Conservation (phyloP, 1,140 invertebrate genomes). For the Ruditapes philippinarum region DNA sequence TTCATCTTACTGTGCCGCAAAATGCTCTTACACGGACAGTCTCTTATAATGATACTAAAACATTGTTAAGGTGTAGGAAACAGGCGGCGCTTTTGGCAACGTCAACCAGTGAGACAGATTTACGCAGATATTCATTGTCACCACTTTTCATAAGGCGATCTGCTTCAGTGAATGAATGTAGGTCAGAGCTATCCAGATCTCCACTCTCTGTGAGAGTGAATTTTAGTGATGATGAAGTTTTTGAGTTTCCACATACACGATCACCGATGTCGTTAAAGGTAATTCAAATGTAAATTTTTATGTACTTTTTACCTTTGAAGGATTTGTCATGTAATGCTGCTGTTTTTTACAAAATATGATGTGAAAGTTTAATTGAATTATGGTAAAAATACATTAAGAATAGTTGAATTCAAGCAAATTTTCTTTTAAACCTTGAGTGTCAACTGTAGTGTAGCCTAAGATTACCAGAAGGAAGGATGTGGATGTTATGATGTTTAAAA, state of each 20-base stretch:
- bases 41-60: conserved; percentile 47
- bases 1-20: conserved; percentile 41
- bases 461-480: no score
- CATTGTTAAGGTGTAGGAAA: not conserved
- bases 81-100: not conserved
- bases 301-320: no score
- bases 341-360: no score
- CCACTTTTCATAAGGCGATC: conserved; percentile 55
- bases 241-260: conserved; percentile 64
- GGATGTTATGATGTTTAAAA: no score
- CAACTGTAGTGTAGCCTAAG: no score
- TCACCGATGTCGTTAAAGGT: conserved; percentile 63
- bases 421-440: no score
- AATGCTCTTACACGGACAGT: conserved; percentile 47
- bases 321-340: no score
- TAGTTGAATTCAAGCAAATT: no score
- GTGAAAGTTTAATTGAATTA: no score
- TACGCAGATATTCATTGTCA: conserved; percentile 57
- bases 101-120: conserved; percentile 55
- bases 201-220: conserved; percentile 17
- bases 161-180: conserved; percentile 61
- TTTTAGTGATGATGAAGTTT: conserved; percentile 58
- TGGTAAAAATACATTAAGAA: no score
- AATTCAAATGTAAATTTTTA: conserved; percentile 5
- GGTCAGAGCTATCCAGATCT: not conserved